These are phyloP conservation scores for Nymphalis urticae DNA, from an alignment of 2,888 invertebrate species.

Conservation along the genomic window DNA sequence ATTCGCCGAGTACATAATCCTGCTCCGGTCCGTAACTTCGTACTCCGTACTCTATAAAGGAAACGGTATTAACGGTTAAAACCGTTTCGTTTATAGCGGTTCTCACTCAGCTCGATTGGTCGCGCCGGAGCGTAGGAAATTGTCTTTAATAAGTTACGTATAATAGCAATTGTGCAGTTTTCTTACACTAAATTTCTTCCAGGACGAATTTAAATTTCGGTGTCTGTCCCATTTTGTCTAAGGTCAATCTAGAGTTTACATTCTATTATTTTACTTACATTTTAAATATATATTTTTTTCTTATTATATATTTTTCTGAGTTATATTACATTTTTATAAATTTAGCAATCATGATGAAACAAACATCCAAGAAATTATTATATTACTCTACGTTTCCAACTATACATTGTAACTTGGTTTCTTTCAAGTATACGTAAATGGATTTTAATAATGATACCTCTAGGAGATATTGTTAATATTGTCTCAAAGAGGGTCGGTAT, in stretches of 20 bases:
- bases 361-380: background rate
- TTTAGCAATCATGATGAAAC: too few species aligned
- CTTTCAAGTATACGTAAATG: background rate
- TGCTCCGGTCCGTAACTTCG: constrained; percentile 57
- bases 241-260: constrained; percentile 20
- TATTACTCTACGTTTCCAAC: background rate
- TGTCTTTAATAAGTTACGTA: constrained; percentile 68
- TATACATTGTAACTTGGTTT: background rate
- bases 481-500: constrained; percentile 23
- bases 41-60: constrained; percentile 46
- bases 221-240: constrained; percentile 46
- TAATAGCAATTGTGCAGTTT: constrained; percentile 61
- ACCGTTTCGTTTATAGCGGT: constrained; percentile 68
- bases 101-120: constrained; percentile 74
- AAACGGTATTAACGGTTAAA: constrained; percentile 30
- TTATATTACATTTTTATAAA: too few species aligned
- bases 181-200: constrained; percentile 56
- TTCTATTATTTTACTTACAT: background rate
- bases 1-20: constrained; percentile 46
- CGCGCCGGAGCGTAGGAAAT: constrained; percentile 66
- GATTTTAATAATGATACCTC: background rate
- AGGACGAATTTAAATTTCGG: constrained; percentile 61
- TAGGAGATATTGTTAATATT: constrained; percentile 15
- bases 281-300: too few species aligned
- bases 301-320: too few species aligned